Base-by-base conservation (phyloP, 2,113 vertebrate species). In the Syngnathoides biaculeatus region DNA sequence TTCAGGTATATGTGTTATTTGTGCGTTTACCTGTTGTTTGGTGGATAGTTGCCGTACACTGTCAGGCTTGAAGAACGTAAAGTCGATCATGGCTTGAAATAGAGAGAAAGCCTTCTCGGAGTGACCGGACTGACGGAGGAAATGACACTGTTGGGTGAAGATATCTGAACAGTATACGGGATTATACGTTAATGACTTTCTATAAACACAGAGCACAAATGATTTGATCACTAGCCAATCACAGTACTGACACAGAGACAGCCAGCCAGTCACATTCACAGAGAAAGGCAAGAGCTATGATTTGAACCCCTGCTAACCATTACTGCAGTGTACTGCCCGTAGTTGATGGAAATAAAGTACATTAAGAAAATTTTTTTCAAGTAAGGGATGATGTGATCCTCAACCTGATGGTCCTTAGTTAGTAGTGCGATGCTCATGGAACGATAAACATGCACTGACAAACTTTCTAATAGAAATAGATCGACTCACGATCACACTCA, bases 31-130 rank as follows among this genome's bases (percentile, higher is more conserved):
- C 96, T 98, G 96, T 81, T 92, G 93, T 72, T 88, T 95, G 64
- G 97, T 98, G 55, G 92, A 84, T 63, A 98, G 81, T 20, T 93
- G 63, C 79, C 81, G 92, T 8, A 99, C 92, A 0, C 87, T 96
- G 84, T 97, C 95, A 0, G 97, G 96, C 77, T 96, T 97, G 82
- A 93, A 96, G 89, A 98, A 98, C 22, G 95, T 98, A 79, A 99
- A 98, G 82, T 98, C 96, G 0, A 95, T 78, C 89, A 96, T 89
- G 70, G 96, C 95, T 87, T 98, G 97, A 86, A 98, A 97, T 79
- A 98, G 83, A 65, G 93, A 93, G 65, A 96, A 59, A 0, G 93
- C 94, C 84, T 95, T 99, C 84, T 98, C 97, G 0, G 94, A 90
- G 77, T 99, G 95, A 53, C 97, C 96, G 0, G 92, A 87, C 86